A percentile compares a stretch with the other conserved stretches of the same genome.
Conservation (phyloP, 1,140 invertebrate genomes). For the Steinernema feltiae region DNA sequence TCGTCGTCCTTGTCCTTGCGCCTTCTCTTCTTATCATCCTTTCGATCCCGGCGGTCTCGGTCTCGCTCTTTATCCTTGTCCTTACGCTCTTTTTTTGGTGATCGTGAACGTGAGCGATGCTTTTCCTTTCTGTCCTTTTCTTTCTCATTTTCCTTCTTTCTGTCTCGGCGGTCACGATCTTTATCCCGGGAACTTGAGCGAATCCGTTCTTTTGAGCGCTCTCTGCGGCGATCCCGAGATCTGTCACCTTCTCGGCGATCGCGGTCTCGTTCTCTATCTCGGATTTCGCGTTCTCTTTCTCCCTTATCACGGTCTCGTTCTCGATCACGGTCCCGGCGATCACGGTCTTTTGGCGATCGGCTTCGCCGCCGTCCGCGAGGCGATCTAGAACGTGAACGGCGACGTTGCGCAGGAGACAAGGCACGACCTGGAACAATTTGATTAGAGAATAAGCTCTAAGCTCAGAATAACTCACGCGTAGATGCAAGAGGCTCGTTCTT, state of each 20-base stretch:
- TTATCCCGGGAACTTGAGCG: neutral
- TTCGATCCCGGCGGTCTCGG: slow-evolving; percentile 9
- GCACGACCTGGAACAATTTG: slow-evolving; percentile 17
- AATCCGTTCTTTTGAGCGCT: slow-evolving; percentile 13
- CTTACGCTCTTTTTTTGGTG: slow-evolving; percentile 27
- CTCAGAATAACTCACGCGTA: neutral
- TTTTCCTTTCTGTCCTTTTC: slow-evolving; percentile 33
- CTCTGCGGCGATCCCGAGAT: slow-evolving; percentile 17
- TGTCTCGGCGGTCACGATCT: slow-evolving; percentile 23
- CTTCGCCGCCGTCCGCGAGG: slow-evolving; percentile 23
- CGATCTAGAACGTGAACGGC: slow-evolving; percentile 36
- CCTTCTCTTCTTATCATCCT: slow-evolving; percentile 17
- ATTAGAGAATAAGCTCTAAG: neutral
- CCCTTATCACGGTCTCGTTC: slow-evolving; percentile 16
- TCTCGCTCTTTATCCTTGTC: slow-evolving; percentile 36
- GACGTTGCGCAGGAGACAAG: slow-evolving; percentile 24
- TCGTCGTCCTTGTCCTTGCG: slow-evolving; percentile 32
- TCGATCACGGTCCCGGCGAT: slow-evolving; percentile 17
- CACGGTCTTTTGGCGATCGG: slow-evolving; percentile 15
- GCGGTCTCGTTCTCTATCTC: slow-evolving; percentile 19
- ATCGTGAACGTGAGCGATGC: slow-evolving; percentile 22
- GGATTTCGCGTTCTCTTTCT: slow-evolving; percentile 10
- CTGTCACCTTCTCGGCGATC: slow-evolving; percentile 20
- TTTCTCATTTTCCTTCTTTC: slow-evolving; percentile 31
- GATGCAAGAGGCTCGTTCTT: slow-evolving; percentile 15